Evolutionary conservation across 1,140 invertebrate species (phyloP).

Genomic region (Magallana ariakensis): DNA sequence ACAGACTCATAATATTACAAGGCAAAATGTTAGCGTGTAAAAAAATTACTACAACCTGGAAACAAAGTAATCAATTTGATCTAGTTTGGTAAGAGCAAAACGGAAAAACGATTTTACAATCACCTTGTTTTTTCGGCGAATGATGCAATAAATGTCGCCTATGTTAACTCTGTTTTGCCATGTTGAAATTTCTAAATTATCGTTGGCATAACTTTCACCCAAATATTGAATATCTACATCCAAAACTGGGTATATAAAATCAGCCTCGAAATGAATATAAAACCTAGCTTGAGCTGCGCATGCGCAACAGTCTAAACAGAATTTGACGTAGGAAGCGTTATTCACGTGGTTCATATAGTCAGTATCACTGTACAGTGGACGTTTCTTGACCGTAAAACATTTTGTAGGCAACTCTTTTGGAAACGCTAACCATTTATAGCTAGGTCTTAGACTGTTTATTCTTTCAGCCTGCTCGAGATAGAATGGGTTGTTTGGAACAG

Average conservation of each 20-base stretch:
- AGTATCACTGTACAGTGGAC: slow-evolving; percentile 29
- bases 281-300: slow-evolving; percentile 10
- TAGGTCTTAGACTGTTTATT: neutral
- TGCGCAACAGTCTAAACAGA: slow-evolving; percentile 39
- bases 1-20: no score
- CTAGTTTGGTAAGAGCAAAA: neutral
- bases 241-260: slow-evolving; percentile 22
- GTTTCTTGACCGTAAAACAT: neutral
- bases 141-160: neutral
- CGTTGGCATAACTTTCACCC: slow-evolving; percentile 41
- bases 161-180: slow-evolving; percentile 41
- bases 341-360: slow-evolving; percentile 48
- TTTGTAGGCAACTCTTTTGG: neutral
- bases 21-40: no score
- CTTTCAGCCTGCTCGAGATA: slow-evolving; percentile 8
- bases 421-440: neutral
- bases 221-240: slow-evolving; percentile 44
- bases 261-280: slow-evolving; percentile 35
- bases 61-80: neutral
- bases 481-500: neutral
- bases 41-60: neutral
- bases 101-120: neutral
- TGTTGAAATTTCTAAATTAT: slow-evolving; percentile 28
- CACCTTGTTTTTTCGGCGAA: neutral
- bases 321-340: slow-evolving; percentile 37